phyloP scores from a whole-genome alignment of 2,797 vertebrate genomes.

The Peromyscus nudipes region DNA sequence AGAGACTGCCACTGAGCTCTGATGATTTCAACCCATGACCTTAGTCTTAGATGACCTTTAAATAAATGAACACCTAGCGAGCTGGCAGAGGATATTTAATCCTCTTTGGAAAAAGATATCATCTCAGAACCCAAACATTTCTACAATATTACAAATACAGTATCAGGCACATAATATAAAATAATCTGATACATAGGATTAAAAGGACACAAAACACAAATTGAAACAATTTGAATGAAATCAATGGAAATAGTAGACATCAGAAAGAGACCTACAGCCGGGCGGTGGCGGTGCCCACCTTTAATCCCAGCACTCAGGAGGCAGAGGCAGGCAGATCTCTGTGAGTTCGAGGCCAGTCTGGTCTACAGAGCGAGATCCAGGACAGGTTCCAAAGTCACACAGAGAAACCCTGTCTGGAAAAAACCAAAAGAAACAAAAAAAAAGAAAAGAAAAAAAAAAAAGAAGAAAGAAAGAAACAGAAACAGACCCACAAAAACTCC shows the following conservation, averaged over 20 bases:
- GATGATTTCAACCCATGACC: not conserved
- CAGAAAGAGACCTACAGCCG: not conserved
- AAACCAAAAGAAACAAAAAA: too few species aligned
- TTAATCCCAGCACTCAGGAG: too few species aligned
- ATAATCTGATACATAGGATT: not conserved
- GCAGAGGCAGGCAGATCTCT: too few species aligned
- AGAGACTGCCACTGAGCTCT: not conserved
- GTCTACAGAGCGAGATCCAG: too few species aligned
- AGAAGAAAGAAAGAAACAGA: not conserved
- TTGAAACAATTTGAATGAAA: constrained; percentile 13
- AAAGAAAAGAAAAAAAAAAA: too few species aligned
- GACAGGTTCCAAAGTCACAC: too few species aligned
- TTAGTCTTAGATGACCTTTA: not conserved
- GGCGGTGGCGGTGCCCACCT: too few species aligned
- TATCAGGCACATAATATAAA: not conserved
- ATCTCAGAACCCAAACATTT: not conserved
- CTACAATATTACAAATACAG: constrained; percentile 22
- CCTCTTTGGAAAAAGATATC: not conserved
- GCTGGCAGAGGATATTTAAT: constrained; percentile 16
- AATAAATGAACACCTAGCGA: not conserved
- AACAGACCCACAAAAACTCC: not conserved
- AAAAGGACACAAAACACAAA: not conserved
- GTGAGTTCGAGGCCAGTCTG: too few species aligned
- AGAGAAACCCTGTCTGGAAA: too few species aligned
- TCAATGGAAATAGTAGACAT: constrained; percentile 5